phyloP scores from a whole-genome alignment of 2,888 invertebrate genomes.

The Aphidius colemani region DNA sequence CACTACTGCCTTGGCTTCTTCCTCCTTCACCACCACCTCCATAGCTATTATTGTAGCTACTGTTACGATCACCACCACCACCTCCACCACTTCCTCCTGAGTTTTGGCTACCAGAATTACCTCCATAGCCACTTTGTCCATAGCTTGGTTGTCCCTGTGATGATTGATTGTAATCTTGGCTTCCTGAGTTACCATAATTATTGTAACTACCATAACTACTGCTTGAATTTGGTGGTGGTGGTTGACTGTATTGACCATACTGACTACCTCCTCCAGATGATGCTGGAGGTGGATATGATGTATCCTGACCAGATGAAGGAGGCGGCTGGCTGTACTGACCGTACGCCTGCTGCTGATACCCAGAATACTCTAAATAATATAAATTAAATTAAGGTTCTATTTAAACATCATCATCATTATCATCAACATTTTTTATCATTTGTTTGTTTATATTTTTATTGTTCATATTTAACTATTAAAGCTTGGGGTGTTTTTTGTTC shows the following conservation, averaged over 20 bases:
- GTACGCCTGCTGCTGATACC: conserved; percentile 54
- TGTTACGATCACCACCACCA: conserved; percentile 51
- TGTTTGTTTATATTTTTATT: background rate
- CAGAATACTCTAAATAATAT: conserved; percentile 50
- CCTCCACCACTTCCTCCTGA: conserved; percentile 61
- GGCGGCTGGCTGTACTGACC: conserved; percentile 56
- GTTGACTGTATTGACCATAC: conserved; percentile 56
- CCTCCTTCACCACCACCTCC: conserved; percentile 50
- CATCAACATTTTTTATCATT: background rate
- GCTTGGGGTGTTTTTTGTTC: background rate
- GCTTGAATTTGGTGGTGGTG: conserved; percentile 45
- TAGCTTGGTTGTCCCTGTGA: conserved; percentile 48
- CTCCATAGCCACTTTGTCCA: conserved; percentile 47
- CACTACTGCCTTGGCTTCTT: conserved; percentile 55
- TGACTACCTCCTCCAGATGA: conserved; percentile 38
- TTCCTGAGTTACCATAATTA: conserved; percentile 40
- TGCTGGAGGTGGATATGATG: conserved; percentile 56
- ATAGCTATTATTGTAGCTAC: conserved; percentile 45
- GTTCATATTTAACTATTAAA: conserved; percentile 7
- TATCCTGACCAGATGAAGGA: conserved; percentile 50
- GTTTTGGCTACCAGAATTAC: conserved; percentile 58
- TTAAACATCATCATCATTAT: background rate
- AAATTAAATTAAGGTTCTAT: background rate
- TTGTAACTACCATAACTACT: conserved; percentile 51
- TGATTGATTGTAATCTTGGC: conserved; percentile 45